Base-by-base conservation (phyloP, 2,797 vertebrate genomes). In the Zonotrichia albicollis region DNA sequence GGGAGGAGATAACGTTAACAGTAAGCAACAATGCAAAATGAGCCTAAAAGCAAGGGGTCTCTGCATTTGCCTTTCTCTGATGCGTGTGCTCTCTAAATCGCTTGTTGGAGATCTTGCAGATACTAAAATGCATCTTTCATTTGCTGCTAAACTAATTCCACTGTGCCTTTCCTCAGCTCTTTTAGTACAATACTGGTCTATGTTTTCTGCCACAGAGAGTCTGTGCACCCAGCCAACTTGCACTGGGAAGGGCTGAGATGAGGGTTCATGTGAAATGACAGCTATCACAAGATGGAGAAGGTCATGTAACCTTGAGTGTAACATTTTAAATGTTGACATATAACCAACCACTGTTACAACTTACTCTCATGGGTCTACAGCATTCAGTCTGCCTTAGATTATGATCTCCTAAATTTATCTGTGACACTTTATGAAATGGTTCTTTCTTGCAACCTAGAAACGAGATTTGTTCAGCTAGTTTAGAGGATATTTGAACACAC, bases 1-100 rank as follows among this genome's bases (percentile, higher is more conserved):
- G 61, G 89, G 64, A 94, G 92, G 71, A 97, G 77, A 96, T 7
- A 96, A 80, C 27, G 60, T 94, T 60, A 85, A 58, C 79, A 76
- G 43, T 13, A 70, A 94, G 68, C 61, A 84, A 77, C 7, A 75
- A 64, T 1, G 74, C 45, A 64, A 79, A 70, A 67, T 0, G 20
- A 18, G 61, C 77, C 77, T 74, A 54, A 25, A 78, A 61, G 36
- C 36, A 71, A 45, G 40, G 22, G 38, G 29, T 16, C 23, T 55
- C 51, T 66, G 22, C 32, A 7, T 62, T 46, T 50, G 36, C n/a
- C 66, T 62, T 78, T 53, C 45, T 66, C 51, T 13, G 21, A 14
- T 8, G 7, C 0, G 6, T 2, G 1, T 23, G 40, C 53, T 70
- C 62, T 48, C 68, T 43, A 25, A 25, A 34, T 34, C 15, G 17